Conservation (phyloP, 2,797 vertebrate species). For the Gallinago stenura region DNA sequence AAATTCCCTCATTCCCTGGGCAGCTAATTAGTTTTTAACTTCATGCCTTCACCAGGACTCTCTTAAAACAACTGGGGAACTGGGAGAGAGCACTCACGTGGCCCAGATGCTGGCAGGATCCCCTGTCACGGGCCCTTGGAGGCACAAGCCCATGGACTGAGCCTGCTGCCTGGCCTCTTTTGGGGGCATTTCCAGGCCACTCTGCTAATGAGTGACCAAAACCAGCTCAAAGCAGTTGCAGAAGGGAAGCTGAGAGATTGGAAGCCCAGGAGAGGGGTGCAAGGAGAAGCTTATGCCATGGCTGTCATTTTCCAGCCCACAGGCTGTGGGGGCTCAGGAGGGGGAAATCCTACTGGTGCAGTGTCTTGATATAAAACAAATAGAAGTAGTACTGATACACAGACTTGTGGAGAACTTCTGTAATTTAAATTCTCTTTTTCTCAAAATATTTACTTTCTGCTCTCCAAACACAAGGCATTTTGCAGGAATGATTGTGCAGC, state of each 20-base stretch:
- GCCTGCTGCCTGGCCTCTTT: not conserved
- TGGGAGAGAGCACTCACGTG: not conserved
- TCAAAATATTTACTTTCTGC: not conserved
- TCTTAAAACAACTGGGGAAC: not conserved
- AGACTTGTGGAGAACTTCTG: not conserved
- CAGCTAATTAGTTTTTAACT: not conserved
- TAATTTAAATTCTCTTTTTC: not conserved
- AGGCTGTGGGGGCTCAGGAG: accelerated
- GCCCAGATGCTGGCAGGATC: not conserved
- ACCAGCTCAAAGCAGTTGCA: accelerated
- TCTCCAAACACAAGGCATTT: not conserved
- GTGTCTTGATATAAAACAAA: not conserved
- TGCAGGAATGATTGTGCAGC: not conserved
- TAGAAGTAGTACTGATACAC: not conserved
- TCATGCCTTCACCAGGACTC: not conserved
- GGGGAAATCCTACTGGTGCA: not conserved
- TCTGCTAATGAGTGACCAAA: not conserved
- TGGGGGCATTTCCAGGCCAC: not conserved
- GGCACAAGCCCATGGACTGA: not conserved
- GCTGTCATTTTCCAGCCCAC: accelerated
- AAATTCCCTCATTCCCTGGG: not conserved
- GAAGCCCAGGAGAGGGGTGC: not conserved
- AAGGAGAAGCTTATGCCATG: not conserved
- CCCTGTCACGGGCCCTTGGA: not conserved
- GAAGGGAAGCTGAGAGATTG: not conserved